These are phyloP conservation scores for Podarcis muralis DNA, from an alignment of 2,113 vertebrate genomes.

Conservation along the genomic window DNA sequence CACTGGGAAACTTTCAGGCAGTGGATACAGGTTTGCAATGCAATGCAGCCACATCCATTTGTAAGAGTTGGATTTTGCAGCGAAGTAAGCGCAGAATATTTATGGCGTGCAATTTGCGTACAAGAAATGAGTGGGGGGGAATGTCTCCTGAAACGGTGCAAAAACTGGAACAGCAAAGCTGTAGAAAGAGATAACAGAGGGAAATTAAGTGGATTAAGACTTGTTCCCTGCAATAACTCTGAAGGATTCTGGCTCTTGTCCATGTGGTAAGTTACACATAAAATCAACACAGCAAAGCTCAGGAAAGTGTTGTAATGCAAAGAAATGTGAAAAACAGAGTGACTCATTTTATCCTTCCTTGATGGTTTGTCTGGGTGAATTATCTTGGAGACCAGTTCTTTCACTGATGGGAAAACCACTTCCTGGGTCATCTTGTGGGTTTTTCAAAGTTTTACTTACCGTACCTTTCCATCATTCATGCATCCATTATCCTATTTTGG, in stretches of 20 bases:
- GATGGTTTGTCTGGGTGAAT: not conserved
- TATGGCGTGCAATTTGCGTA: not conserved
- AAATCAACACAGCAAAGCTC: not conserved
- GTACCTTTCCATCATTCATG: not conserved
- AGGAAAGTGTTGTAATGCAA: not conserved
- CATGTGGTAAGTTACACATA: not conserved
- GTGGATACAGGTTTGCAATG: not conserved
- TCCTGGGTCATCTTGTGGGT: not conserved
- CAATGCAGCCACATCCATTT: not conserved
- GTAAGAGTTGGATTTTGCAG: not conserved
- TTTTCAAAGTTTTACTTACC: not conserved
- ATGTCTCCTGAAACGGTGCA: not conserved
- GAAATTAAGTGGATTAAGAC: slow-evolving; percentile 14
- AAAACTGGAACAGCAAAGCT: not conserved
- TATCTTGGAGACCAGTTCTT: fast-evolving
- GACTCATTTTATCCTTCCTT: not conserved
- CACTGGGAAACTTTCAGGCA: not conserved
- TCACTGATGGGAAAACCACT: not conserved
- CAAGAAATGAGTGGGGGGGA: not conserved
- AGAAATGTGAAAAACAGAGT: not conserved
- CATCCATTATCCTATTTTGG: not conserved
- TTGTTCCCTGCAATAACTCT: slow-evolving; percentile 5
- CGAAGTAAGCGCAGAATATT: not conserved
- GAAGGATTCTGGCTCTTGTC: not conserved
- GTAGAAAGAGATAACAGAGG: not conserved